Evolutionary conservation across 2,888 invertebrate species (phyloP).

Genomic region (Helicoverpa assulta): DNA sequence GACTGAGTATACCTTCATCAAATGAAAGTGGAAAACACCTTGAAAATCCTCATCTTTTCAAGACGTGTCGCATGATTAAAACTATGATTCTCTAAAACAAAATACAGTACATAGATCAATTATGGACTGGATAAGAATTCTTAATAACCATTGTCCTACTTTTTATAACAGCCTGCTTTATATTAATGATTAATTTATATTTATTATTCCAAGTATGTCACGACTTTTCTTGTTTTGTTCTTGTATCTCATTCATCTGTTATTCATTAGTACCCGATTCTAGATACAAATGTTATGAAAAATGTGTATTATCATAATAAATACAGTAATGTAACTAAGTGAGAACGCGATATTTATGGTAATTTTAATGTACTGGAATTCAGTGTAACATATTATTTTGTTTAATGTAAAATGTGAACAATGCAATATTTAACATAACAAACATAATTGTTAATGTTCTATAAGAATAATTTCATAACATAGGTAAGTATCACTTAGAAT

Average conservation of each 20-base stretch:
- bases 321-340: constrained; percentile 25
- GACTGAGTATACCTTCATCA: too few relatives aligned
- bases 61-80: too few relatives aligned
- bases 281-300: constrained; percentile 26
- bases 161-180: constrained; percentile 12
- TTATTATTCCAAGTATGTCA: constrained; percentile 46
- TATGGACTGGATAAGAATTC: background rate
- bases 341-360: constrained; percentile 38
- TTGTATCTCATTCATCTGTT: constrained; percentile 44
- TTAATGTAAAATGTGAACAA: constrained; percentile 20
- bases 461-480: too few relatives aligned
- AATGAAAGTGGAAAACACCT: too few relatives aligned
- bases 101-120: background rate
- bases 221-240: constrained; percentile 35
- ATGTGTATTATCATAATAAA: constrained; percentile 26
- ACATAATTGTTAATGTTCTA: background rate
- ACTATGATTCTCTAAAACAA: background rate
- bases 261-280: constrained; percentile 40
- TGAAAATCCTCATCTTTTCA: too few relatives aligned
- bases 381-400: background rate
- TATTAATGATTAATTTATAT: constrained; percentile 22
- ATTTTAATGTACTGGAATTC: constrained; percentile 26
- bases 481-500: too few relatives aligned
- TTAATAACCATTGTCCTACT: constrained; percentile 8
- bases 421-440: background rate